These are phyloP conservation scores for Cirrhinus molitorella DNA, from an alignment of 2,797 vertebrate species.

Conservation along the genomic window DNA sequence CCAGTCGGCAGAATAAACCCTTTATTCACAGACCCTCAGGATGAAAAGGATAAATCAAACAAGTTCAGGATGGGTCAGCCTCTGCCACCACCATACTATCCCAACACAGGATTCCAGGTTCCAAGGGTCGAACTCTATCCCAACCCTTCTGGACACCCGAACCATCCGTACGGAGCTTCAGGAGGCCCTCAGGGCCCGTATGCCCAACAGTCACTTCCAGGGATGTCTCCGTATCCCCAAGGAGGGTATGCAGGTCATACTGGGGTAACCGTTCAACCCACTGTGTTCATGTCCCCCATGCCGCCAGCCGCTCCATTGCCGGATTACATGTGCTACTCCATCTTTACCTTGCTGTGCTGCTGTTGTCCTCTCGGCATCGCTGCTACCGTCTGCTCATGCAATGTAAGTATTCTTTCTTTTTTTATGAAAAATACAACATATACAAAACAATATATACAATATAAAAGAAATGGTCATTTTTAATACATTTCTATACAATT, in stretches of 20 bases:
- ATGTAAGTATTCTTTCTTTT: neutral
- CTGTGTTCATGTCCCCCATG: neutral
- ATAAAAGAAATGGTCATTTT: too few species aligned
- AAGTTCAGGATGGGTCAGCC: neutral
- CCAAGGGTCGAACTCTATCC: too few species aligned
- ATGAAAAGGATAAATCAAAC: neutral
- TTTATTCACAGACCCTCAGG: neutral
- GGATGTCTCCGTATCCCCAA: neutral
- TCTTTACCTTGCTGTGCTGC: neutral
- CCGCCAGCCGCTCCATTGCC: fast-evolving
- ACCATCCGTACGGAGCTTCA: too few species aligned
- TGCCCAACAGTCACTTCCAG: neutral
- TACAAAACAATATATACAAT: too few species aligned
- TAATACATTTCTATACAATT: too few species aligned
- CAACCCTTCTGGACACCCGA: too few species aligned
- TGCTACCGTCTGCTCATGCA: neutral
- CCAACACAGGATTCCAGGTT: too few species aligned
- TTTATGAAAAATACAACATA: too few species aligned
- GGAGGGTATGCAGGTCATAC: neutral
- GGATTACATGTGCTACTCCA: neutral
- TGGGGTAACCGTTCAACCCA: neutral
- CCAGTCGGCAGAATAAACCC: neutral
- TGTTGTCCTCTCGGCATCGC: neutral
- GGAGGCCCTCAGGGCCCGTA: neutral
- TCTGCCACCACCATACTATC: neutral